Base-by-base conservation (phyloP, 1,140 invertebrate genomes). In the Hyles vespertilio region DNA sequence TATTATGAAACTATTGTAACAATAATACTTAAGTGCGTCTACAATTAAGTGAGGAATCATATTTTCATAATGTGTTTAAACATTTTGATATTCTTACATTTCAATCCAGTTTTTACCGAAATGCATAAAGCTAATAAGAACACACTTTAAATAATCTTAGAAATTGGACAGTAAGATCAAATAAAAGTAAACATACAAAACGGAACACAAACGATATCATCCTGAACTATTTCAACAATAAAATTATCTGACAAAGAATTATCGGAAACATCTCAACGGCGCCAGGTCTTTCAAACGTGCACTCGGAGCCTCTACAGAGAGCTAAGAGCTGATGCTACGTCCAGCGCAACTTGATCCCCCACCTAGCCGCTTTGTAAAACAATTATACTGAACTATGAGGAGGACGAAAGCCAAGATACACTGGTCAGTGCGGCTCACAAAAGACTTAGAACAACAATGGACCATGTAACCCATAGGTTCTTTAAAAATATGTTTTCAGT, bases 211-310 rank as follows among this genome's bases (percentile, higher is more conserved):
- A n/a, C 5, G 48, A 32, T 50, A 50, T 22, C 12, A 50, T 9
- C n/a, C 46, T 2, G 10, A 48, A 50, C 48, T 50, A 50, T 50
- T 50, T 50, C 32, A 11, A 40, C 12, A 11, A 47, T 11, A 22
- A 50, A 50, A 50, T 50, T 2, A 22, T 50, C 12, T 50, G 32
- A 50, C 48, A 50, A 50, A 50, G 48, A 68, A 65, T 68, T 71
- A 71, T 71, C 63, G 69, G 69, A 65, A 71, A 71, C 33, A 71
- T 71, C 69, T 71, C 52, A 58, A 44, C 56, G 50, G 48, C 33
- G 51, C 51, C 53, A 33, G 54, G 44, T 33, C 52, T 56, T 60
- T 60, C 59, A 61, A 61, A 61, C 59, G 53, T 43, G 59, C 57
- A 34, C 52, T 61, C 9, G 40, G 36, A n/a, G 0, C 5, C 59